Percentiles rank a stretch among this genome's conserved stretches.
These are phyloP conservation scores for Darevskia nairensis DNA, from an alignment of 2,797 vertebrate species.

Conservation along the genomic window DNA sequence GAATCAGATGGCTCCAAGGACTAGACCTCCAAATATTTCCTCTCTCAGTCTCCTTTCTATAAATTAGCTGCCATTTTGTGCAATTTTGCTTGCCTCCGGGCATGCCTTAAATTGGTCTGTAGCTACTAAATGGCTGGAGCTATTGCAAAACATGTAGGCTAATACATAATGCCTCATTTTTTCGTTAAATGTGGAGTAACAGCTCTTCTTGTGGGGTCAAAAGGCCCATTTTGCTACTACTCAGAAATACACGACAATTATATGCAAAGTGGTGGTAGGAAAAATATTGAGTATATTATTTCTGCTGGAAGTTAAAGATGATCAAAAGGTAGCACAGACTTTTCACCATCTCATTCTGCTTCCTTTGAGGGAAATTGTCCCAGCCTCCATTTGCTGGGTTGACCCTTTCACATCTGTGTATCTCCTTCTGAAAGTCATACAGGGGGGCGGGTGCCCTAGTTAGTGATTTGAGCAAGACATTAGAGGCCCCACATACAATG, in stretches of 20 bases:
- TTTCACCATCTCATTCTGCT: constrained; percentile 39
- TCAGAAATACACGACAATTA: constrained; percentile 73
- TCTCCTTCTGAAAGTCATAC: neutral
- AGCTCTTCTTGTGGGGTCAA: constrained; percentile 86
- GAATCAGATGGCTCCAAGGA: constrained; percentile 84
- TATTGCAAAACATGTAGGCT: constrained; percentile 83
- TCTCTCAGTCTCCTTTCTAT: constrained; percentile 78
- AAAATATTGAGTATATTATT: constrained; percentile 26
- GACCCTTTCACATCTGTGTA: constrained; percentile 12
- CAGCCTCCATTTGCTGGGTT: constrained; percentile 14
- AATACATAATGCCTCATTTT: constrained; percentile 82
- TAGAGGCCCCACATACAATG: constrained; percentile 6
- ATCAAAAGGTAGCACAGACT: constrained; percentile 25
- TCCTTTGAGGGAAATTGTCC: constrained; percentile 8
- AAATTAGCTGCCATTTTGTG: constrained; percentile 85
- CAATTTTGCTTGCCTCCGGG: constrained; percentile 85
- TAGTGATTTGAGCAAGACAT: neutral
- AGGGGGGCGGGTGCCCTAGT: neutral
- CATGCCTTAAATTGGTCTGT: constrained; percentile 83
- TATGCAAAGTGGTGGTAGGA: constrained; percentile 67
- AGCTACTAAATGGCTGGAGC: constrained; percentile 82
- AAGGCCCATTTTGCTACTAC: constrained; percentile 75
- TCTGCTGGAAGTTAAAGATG: constrained; percentile 57
- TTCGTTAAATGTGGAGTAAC: constrained; percentile 81
- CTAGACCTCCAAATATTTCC: constrained; percentile 82